These are phyloP conservation scores for Tetramorium bicarinatum DNA, from an alignment of 2,888 invertebrate species.

Conservation along the genomic window DNA sequence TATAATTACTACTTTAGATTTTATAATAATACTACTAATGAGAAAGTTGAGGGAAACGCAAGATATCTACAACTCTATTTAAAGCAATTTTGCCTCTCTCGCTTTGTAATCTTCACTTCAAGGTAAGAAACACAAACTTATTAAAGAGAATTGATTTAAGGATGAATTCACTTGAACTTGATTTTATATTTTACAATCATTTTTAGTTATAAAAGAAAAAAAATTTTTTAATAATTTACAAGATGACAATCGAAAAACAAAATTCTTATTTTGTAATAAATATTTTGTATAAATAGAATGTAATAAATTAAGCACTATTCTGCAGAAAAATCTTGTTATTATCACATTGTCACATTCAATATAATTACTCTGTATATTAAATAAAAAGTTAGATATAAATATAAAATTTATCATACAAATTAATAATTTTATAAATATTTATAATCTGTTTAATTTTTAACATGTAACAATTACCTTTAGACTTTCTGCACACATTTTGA, in stretches of 20 bases:
- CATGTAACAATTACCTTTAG: background rate
- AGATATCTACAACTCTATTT: background rate
- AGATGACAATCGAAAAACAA: background rate
- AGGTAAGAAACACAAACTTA: background rate
- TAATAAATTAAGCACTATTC: background rate
- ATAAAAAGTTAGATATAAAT: background rate
- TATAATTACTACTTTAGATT: background rate
- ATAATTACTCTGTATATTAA: background rate
- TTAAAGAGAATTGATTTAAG: background rate
- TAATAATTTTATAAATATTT: background rate
- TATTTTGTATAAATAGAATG: background rate
- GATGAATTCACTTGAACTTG: background rate
- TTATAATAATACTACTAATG: background rate
- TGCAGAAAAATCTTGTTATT: background rate
- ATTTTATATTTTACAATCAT: background rate
- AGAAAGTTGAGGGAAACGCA: background rate
- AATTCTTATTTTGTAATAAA: background rate
- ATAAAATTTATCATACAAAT: conserved; percentile 2
- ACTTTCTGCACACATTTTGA: background rate
- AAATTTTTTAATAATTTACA: background rate
- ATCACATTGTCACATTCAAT: background rate
- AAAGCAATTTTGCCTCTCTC: background rate
- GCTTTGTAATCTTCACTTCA: background rate
- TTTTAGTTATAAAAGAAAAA: background rate
- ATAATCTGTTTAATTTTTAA: background rate